These are phyloP conservation scores for Lathamus discolor DNA, from an alignment of 2,113 vertebrate genomes.

Conservation along the genomic window DNA sequence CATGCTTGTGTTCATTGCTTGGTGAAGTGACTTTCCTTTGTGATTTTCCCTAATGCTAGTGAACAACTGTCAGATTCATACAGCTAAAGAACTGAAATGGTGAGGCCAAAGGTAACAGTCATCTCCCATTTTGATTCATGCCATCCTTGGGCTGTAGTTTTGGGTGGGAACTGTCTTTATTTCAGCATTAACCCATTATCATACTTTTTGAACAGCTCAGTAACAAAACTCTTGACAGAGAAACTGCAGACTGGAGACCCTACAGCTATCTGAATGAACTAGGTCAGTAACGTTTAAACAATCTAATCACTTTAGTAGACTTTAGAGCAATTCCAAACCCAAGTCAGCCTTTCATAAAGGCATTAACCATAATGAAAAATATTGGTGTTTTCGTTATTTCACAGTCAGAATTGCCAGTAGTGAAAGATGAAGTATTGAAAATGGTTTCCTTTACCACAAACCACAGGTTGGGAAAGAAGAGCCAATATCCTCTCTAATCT, in stretches of 20 bases:
- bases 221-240: slow-evolving; percentile 86
- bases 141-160: slow-evolving; percentile 6
- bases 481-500: neutral
- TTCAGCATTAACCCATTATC: slow-evolving; percentile 71
- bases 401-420: neutral
- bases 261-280: slow-evolving; percentile 94
- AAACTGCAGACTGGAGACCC: slow-evolving; percentile 88
- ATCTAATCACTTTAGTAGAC: slow-evolving; percentile 37
- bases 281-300: slow-evolving; percentile 82
- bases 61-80: neutral
- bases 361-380: neutral
- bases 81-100: neutral
- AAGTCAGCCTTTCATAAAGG: slow-evolving; percentile 17
- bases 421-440: neutral
- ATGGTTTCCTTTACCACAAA: neutral
- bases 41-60: slow-evolving; percentile 48
- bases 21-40: slow-evolving; percentile 35
- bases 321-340: neutral
- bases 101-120: neutral
- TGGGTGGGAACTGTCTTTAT: slow-evolving; percentile 41
- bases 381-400: neutral
- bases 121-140: neutral
- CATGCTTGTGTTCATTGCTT: slow-evolving; percentile 31
- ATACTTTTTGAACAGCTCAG: slow-evolving; percentile 82
- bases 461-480: neutral